A percentile compares a stretch with the other conserved stretches of the same genome.
These are phyloP conservation scores for Colaptes auratus DNA, from an alignment of 2,113 vertebrate genomes.

Conservation along the genomic window DNA sequence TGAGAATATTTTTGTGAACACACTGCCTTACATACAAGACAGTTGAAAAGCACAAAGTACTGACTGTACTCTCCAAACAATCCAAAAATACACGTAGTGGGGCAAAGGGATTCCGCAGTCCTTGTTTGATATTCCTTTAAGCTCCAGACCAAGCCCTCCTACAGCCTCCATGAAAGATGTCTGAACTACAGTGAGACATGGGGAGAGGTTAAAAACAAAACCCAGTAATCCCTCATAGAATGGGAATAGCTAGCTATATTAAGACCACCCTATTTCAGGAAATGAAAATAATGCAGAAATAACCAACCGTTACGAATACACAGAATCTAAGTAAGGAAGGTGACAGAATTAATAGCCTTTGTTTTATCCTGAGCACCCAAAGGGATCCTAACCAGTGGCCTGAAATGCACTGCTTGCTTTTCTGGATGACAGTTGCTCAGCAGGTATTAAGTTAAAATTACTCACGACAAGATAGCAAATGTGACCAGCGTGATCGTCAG, in stretches of 20 bases:
- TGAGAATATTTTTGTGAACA: background rate
- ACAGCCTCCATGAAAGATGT: background rate
- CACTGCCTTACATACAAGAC: background rate
- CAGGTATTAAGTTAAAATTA: constrained; percentile 59
- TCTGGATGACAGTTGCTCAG: background rate
- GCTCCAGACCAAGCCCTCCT: background rate
- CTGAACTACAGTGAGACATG: background rate
- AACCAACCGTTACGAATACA: constrained; percentile 39
- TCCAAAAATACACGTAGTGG: background rate
- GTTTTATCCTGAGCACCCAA: constrained; percentile 20
- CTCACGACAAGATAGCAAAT: constrained; percentile 95
- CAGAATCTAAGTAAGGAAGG: constrained; percentile 43
- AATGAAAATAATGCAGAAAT: constrained; percentile 27
- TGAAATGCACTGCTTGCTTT: background rate
- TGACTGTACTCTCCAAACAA: rapidly evolving
- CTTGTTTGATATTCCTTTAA: background rate
- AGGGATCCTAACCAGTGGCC: background rate
- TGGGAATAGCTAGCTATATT: constrained; percentile 1
- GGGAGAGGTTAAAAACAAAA: background rate
- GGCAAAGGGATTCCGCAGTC: background rate
- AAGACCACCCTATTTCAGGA: constrained; percentile 22
- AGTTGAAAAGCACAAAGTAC: background rate
- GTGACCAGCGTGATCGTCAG: constrained; percentile 90
- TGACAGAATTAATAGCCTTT: constrained; percentile 53
- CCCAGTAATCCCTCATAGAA: background rate